phyloP scores from a whole-genome alignment of 2,113 vertebrate species.

The Plecturocebus donacophilus region DNA sequence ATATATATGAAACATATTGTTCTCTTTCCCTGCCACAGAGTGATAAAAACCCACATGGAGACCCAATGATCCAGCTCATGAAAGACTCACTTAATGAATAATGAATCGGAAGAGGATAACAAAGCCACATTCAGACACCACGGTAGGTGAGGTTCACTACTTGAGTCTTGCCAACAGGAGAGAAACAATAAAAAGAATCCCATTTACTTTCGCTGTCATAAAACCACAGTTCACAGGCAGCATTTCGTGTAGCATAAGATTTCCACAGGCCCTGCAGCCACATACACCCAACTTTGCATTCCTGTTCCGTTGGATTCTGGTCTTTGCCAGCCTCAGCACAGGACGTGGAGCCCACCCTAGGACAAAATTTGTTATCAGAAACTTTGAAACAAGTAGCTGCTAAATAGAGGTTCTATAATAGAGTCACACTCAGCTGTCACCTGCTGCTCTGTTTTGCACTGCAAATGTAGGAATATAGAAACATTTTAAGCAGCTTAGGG shows the following conservation, averaged over 20 bases:
- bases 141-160: not conserved
- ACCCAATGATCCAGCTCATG: constrained; percentile 10
- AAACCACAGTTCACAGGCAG: not conserved
- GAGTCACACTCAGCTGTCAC: constrained; percentile 62
- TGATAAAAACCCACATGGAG: not conserved
- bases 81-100: constrained; percentile 15
- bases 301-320: not conserved
- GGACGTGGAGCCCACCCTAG: not conserved
- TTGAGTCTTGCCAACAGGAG: not conserved
- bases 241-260: rapidly evolving
- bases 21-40: not conserved
- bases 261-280: not conserved
- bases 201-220: not conserved
- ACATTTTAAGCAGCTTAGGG: constrained; percentile 60
- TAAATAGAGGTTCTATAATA: constrained; percentile 63
- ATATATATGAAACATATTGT: not conserved
- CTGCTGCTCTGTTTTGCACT: constrained; percentile 70
- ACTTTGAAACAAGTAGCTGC: constrained; percentile 62
- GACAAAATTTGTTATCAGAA: constrained; percentile 41
- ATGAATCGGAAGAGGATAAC: constrained; percentile 10
- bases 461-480: constrained; percentile 59
- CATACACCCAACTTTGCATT: not conserved
- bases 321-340: not conserved
- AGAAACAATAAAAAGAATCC: constrained; percentile 14
- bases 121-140: not conserved